These are phyloP conservation scores for Nezara viridula DNA, from an alignment of 2,888 invertebrate genomes.

Conservation along the genomic window DNA sequence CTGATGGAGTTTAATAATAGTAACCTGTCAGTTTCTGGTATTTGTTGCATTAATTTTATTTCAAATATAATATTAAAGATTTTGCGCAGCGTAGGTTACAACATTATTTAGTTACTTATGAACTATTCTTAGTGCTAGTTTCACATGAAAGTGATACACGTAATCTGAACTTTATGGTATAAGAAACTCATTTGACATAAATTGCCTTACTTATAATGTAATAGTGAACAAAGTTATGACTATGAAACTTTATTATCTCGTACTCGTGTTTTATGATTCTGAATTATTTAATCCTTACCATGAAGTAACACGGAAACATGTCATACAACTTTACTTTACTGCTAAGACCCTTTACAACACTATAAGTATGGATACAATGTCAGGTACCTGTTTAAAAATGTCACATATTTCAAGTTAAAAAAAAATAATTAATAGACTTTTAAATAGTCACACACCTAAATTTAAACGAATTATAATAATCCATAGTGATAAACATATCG, in stretches of 20 bases:
- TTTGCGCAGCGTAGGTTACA: too few relatives aligned
- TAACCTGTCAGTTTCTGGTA: too few relatives aligned
- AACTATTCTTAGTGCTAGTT: not conserved
- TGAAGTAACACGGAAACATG: not conserved
- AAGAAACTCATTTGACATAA: not conserved
- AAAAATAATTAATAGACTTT: too few relatives aligned
- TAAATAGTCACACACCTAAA: too few relatives aligned
- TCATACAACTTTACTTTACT: not conserved
- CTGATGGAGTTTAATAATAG: too few relatives aligned
- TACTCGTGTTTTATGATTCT: not conserved
- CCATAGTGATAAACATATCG: too few relatives aligned
- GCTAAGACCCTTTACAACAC: not conserved
- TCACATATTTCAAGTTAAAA: too few relatives aligned
- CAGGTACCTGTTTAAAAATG: too few relatives aligned
- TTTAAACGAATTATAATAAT: too few relatives aligned
- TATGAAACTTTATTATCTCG: not conserved
- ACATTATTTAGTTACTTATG: not conserved
- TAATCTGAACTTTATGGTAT: not conserved
- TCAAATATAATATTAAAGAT: too few relatives aligned
- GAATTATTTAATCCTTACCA: not conserved
- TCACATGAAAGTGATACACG: not conserved
- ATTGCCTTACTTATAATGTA: not conserved
- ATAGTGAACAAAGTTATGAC: not conserved
- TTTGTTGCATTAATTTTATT: too few relatives aligned
- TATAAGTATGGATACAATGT: not conserved